Conservation (phyloP, 2,113 vertebrate genomes). For the Actenoides lindsayi region DNA sequence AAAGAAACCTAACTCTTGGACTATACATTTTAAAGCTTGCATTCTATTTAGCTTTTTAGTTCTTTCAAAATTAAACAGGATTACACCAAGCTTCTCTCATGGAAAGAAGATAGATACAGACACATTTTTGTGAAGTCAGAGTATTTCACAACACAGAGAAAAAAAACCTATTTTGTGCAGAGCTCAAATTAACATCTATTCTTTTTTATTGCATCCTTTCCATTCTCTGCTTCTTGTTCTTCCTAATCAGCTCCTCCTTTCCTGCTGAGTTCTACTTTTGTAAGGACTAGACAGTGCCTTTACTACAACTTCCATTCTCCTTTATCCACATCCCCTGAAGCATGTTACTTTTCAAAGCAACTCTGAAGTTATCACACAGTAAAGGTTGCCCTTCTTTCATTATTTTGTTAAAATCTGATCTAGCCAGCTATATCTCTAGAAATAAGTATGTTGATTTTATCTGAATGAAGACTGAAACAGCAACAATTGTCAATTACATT, state of each 20-base stretch:
- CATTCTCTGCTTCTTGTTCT: not conserved
- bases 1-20: not conserved
- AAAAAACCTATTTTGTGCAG: not conserved
- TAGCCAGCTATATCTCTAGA: not conserved
- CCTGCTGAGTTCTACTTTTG: not conserved
- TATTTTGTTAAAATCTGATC: not conserved
- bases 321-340: not conserved
- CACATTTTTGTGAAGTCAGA: not conserved
- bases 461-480: not conserved
- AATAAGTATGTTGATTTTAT: not conserved
- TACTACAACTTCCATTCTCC: not conserved
- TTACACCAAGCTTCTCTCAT: not conserved
- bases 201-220: not conserved
- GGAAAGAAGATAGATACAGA: not conserved
- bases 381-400: not conserved
- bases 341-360: not conserved
- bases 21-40: not conserved
- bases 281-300: not conserved
- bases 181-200: not conserved
- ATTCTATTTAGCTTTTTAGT: not conserved
- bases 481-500: not conserved
- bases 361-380: not conserved
- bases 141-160: not conserved
- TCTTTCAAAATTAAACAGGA: not conserved
- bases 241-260: not conserved